Evolutionary conservation across 37 sponge, comb jelly and placozoan species (phyloP).

Genomic region (Cladorhizidae sp.): DNA sequence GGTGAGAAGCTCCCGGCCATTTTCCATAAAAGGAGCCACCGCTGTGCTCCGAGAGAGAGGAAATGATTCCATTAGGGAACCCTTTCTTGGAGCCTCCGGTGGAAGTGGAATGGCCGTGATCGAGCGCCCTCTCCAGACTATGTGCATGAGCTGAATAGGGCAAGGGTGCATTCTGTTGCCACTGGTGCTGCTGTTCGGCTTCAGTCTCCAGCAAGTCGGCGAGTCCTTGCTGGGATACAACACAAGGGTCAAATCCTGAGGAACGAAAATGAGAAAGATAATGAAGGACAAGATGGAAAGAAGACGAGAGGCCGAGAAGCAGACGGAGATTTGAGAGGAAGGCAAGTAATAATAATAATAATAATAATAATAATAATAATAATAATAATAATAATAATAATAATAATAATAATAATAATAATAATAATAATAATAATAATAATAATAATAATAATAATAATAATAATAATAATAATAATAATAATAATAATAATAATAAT

Average conservation of each 20-base stretch:
- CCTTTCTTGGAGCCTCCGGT: neutral
- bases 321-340: too few species aligned
- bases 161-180: neutral
- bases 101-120: neutral
- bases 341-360: too few species aligned
- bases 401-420: too few species aligned
- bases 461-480: too few species aligned
- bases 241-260: conserved; percentile 70
- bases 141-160: neutral
- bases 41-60: neutral
- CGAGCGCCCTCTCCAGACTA: neutral
- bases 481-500: too few species aligned
- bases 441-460: too few species aligned
- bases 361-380: too few species aligned
- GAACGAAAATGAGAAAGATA: neutral
- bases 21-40: neutral
- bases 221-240: conserved; percentile 51
- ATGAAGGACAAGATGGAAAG: too few species aligned
- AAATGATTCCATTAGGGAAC: neutral
- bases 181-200: conserved; percentile 3
- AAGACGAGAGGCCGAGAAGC: too few species aligned
- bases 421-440: too few species aligned
- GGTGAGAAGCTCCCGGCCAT: neutral
- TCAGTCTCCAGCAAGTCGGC: conserved; percentile 63
- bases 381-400: too few species aligned